phyloP scores from a whole-genome alignment of 2,113 vertebrate species.

The Fukomys damarensis region DNA sequence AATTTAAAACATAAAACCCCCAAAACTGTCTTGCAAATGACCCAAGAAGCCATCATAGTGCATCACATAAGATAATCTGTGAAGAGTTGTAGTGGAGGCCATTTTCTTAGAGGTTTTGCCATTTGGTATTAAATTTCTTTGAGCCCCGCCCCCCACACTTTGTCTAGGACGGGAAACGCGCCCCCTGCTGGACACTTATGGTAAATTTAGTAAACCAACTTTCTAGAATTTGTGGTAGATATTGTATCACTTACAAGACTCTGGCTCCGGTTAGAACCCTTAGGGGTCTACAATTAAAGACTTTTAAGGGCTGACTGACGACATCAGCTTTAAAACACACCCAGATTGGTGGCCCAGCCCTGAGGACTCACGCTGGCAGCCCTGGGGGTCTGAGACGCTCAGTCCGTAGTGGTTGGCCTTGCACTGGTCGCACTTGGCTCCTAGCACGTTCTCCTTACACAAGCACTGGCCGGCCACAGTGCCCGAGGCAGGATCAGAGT shows the following conservation, averaged over 20 bases:
- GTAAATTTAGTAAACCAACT: neutral
- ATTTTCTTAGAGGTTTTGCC: conserved; percentile 24
- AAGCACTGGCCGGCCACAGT: conserved; percentile 83
- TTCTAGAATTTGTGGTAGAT: neutral
- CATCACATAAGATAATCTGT: neutral
- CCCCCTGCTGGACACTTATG: conserved; percentile 51
- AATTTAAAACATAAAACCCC: neutral
- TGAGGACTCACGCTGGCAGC: conserved; percentile 89
- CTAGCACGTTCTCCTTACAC: conserved; percentile 91
- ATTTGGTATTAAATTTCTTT: neutral
- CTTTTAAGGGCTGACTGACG: neutral
- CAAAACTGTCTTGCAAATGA: neutral
- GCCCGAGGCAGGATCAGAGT: conserved; percentile 78
- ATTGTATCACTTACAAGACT: neutral
- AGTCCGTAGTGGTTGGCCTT: conserved; percentile 87
- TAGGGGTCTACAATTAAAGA: neutral
- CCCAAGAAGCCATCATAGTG: neutral
- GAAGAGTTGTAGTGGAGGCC: neutral
- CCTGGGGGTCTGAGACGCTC: conserved; percentile 81
- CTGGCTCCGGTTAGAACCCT: neutral
- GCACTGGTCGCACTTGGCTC: conserved; percentile 89
- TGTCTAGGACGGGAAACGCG: neutral
- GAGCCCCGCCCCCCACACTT: neutral
- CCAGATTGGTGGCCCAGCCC: accelerated
- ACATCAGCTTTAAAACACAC: neutral